Percentiles rank a stretch among this genome's conserved stretches.
Evolutionary conservation across 2,888 invertebrate genomes (phyloP).

Genomic region (Lasioglossum figueresi): DNA sequence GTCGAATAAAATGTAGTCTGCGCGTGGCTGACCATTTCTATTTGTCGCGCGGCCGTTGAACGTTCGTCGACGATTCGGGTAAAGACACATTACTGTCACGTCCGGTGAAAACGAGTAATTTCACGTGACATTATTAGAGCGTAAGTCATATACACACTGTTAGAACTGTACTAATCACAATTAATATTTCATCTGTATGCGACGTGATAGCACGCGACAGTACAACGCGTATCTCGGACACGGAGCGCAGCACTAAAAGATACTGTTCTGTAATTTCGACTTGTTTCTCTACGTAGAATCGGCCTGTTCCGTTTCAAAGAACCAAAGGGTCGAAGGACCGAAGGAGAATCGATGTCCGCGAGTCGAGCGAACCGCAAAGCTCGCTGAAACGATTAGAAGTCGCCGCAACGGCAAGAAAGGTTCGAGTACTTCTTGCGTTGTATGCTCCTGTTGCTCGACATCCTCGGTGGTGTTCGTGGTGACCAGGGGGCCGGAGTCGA

Average conservation of each 20-base stretch:
- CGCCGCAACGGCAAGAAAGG: neutral
- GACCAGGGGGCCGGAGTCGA: conserved; percentile 95
- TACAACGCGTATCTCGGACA: neutral
- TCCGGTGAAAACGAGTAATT: no score
- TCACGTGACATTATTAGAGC: no score
- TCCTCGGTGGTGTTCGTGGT: conserved; percentile 96
- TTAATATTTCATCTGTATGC: no score
- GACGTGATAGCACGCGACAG: no score
- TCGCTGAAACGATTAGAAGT: neutral
- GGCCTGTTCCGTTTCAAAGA: neutral
- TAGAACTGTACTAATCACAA: no score
- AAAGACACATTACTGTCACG: no score
- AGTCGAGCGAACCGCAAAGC: neutral
- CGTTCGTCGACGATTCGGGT: neutral
- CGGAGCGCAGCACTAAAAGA: neutral
- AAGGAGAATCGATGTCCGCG: neutral
- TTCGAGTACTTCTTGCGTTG: conserved; percentile 89
- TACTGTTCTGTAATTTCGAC: neutral
- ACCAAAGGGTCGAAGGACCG: neutral
- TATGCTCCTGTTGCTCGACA: conserved; percentile 94
- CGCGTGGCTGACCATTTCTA: neutral
- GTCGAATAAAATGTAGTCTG: neutral
- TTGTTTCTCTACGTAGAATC: neutral
- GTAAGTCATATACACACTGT: no score
- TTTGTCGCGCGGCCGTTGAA: neutral